Percentiles rank a stretch among this genome's conserved stretches.
These are phyloP conservation scores for Amphipyra tragopoginis DNA, from an alignment of 2,888 invertebrate genomes.

Conservation along the genomic window DNA sequence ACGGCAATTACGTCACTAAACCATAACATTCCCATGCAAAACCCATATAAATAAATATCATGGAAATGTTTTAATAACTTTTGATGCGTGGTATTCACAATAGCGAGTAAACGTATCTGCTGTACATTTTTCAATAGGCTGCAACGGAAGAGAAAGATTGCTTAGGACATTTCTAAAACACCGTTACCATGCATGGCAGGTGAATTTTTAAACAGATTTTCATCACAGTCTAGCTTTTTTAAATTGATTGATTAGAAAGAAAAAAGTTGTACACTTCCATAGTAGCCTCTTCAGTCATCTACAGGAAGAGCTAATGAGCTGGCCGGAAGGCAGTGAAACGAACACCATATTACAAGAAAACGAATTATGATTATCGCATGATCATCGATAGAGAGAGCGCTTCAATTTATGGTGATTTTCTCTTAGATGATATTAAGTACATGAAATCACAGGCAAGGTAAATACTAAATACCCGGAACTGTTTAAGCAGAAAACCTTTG, in stretches of 20 bases:
- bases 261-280: too few species aligned
- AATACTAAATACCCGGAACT: not conserved
- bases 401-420: not conserved
- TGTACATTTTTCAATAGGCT: constrained; percentile 4
- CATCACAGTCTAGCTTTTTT: too few species aligned
- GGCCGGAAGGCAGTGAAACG: not conserved
- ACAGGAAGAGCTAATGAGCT: too few species aligned
- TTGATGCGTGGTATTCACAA: constrained; percentile 34
- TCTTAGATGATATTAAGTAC: not conserved
- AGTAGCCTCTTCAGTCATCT: too few species aligned
- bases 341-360: not conserved
- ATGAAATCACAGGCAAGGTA: constrained; percentile 2
- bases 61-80: constrained; percentile 61
- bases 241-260: too few species aligned
- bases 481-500: constrained; percentile 16
- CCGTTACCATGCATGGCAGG: too few species aligned
- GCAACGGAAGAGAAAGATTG: constrained; percentile 1
- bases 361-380: not conserved
- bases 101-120: constrained; percentile 14
- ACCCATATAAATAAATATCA: constrained; percentile 49
- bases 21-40: constrained; percentile 52
- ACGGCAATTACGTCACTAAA: constrained; percentile 56
- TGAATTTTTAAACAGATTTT: too few species aligned
- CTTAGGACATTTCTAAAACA: not conserved
- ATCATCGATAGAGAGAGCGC: not conserved